Evolutionary conservation across 2,797 vertebrate species (phyloP).

Genomic region (Atherinosoma microstoma): DNA sequence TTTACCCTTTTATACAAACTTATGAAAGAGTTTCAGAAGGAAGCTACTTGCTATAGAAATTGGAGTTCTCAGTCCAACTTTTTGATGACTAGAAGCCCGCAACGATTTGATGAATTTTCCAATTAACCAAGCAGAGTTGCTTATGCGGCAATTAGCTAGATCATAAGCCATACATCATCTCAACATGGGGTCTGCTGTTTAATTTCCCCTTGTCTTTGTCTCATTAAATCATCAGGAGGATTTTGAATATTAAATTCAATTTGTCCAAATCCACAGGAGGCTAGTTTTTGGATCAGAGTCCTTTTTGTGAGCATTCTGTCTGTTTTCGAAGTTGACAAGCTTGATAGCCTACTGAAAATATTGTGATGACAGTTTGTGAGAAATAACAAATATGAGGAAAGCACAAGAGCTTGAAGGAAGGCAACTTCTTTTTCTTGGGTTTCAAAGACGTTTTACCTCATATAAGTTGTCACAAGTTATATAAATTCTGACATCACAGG

Average conservation of each 20-base stretch:
- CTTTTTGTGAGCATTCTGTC: constrained; percentile 2
- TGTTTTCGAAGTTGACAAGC: background rate
- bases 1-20: background rate
- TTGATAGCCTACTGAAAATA: background rate
- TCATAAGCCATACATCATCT: constrained; percentile 64
- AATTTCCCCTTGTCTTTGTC: constrained; percentile 49
- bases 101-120: constrained; percentile 59
- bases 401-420: no score
- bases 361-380: constrained; percentile 8
- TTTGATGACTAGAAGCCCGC: constrained; percentile 30
- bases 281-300: constrained; percentile 5
- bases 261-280: constrained; percentile 30
- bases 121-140: constrained; percentile 69
- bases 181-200: constrained; percentile 58
- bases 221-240: constrained; percentile 50
- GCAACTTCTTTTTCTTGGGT: no score
- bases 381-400: background rate
- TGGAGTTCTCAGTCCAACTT: constrained; percentile 13
- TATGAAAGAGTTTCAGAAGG: background rate
- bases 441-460: no score
- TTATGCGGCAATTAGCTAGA: constrained; percentile 54
- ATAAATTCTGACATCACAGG: no score
- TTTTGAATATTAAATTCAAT: constrained; percentile 35
- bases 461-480: no score
- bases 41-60: background rate